Evolutionary conservation across 2,113 vertebrate species (phyloP), one percentile per base, ranked within the genome.

Genomic region (Ptychochromis oligacanthus): DNA sequence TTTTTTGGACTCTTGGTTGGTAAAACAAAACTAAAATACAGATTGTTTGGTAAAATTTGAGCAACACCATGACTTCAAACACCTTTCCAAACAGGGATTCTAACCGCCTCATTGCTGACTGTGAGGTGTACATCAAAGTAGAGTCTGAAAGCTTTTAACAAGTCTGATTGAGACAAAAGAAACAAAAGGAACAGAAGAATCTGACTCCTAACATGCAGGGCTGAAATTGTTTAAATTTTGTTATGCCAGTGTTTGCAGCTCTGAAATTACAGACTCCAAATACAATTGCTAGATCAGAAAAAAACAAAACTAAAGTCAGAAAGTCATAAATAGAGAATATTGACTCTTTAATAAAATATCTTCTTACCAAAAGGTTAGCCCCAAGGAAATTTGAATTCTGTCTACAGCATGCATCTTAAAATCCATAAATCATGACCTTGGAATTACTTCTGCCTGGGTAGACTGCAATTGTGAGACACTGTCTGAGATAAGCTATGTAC

Each of bases 311-410:
- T 8, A 28, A 62, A 43, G 57, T 75, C 75, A 81, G 57, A 84
- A 87, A 84, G 74, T 88, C 79, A 87, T 26, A 90, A 86, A 62
- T 9, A 75, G 20, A 67, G 18, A 88, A 43, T 75, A 83, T 75
- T 79, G 88, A 62, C 77, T 82, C 43, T 82, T 79, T 81, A 81
- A 90, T 84, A 90, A 89, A 88, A 87, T 85, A 92, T 88, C 78
- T 80, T 86, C 38, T 65, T 34, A 77, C 58, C 55, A 54, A 87
- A 75, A 75, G 40, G 5, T 85, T 82, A 74, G 54, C 77, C 83
- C 54, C 18, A 13, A 87, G 86, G 31, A 76, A 65, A 76, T 84
- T 60, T 46, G 26, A 83, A 46, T 59, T 77, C 80, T 79, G 57
- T 81, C 81, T 57, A 43, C 46, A 79, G 28, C 2, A 18, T 78